phyloP scores from a whole-genome alignment of 2,888 invertebrate genomes.

The Ormyrus nitidulus region DNA sequence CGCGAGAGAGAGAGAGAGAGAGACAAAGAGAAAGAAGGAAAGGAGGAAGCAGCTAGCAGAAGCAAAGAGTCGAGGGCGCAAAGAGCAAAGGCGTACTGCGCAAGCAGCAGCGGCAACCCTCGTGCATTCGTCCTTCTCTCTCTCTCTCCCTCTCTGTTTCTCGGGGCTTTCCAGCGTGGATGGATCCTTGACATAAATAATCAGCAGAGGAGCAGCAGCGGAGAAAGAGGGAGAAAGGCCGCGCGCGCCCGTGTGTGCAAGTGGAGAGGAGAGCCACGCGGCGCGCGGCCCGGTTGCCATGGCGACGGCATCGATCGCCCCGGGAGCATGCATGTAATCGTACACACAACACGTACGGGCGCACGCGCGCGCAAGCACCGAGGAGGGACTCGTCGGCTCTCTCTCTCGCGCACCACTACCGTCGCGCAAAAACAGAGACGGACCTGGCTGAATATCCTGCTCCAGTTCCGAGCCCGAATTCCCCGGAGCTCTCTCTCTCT shows the following conservation, averaged over 20 bases:
- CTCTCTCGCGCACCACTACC: background rate
- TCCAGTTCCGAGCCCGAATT: constrained; percentile 26
- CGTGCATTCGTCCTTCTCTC: no score
- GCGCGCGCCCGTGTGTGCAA: no score
- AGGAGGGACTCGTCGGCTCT: background rate
- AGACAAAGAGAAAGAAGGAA: background rate
- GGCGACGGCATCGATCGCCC: constrained; percentile 62
- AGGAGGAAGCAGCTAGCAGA: background rate
- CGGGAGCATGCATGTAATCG: constrained; percentile 29
- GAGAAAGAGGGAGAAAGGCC: no score
- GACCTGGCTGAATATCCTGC: background rate
- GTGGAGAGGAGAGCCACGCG: constrained; percentile 5
- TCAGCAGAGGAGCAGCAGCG: constrained; percentile 70
- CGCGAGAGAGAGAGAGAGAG: background rate
- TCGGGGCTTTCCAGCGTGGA: constrained; percentile 59
- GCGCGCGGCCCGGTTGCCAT: constrained; percentile 56
- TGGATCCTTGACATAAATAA: constrained; percentile 74
- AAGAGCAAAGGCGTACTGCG: background rate
- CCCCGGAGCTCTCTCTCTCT: background rate
- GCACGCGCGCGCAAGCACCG: background rate
- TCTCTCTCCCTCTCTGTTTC: constrained; percentile 56
- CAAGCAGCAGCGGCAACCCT: no score
- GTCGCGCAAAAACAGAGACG: background rate
- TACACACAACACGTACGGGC: background rate
- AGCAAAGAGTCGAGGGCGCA: constrained; percentile 14